Evolutionary conservation across 2,888 invertebrate genomes (phyloP), one percentile per base, ranked within the genome.

Genomic region (Fragum sueziense): DNA sequence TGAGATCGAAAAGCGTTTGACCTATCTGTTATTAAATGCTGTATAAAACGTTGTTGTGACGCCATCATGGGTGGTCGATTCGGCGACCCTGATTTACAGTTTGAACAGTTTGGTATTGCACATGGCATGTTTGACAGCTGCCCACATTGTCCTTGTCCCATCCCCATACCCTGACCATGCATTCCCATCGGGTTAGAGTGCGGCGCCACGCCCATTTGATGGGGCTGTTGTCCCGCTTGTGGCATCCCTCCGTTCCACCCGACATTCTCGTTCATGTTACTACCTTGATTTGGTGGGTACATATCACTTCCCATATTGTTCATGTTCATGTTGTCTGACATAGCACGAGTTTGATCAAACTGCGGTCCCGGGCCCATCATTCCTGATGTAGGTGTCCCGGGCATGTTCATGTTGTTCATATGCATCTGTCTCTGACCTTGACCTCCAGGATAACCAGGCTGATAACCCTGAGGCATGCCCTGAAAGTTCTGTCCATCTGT

Each of bases 1-100:
- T 93, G 93, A 22, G 92, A 92, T 59, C 92, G 86, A 85, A 92
- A 93, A 34, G 92, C 92, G 70, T 88, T 90, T 51, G 91, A 91
- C 57, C 89, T 88, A 76, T 92, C 92, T 25, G 88, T 89, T 62
- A 93, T 91, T 25, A 93, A 87, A 74, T 90, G 90, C 71, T 92
- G 92, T 74, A 93, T 91, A 82, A 93, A 91, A 59, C 89, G 87
- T 72, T 92, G 91, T 75, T 90, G 91, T n/a, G 91, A 90, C 11
- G 90, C 87, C 79, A 90, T 85, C 87, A 89, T 88, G 7, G 88
- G 89, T 17, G 89, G 89, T 65, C 89, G 79, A 71, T 86, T 86
- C 34, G 87, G 86, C 9, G 89, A 88, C 1, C 85, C 84, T 34
- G 75, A 70, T 79, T 90, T 90, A 84, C 90, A 90, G 76, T 88